Conservation (phyloP, 2,888 invertebrate genomes). For the Eretmocerus hayati region DNA sequence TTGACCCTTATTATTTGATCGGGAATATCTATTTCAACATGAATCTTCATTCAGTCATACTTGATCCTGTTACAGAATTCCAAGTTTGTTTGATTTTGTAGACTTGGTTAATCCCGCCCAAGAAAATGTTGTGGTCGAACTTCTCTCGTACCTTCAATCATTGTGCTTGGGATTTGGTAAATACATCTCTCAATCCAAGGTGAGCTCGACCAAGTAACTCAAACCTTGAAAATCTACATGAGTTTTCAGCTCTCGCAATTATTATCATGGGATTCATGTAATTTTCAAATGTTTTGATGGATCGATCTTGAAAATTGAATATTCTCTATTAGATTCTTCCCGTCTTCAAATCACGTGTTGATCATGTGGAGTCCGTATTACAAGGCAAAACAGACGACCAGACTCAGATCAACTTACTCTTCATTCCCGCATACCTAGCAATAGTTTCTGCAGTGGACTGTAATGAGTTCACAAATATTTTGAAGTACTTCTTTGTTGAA, state of each 20-base stretch:
- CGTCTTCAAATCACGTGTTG: constrained; percentile 53
- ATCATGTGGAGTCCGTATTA: constrained; percentile 57
- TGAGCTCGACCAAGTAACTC: too few species aligned
- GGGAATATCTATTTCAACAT: background rate
- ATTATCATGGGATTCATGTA: too few species aligned
- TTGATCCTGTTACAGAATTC: constrained; percentile 48
- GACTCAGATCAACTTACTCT: constrained; percentile 51
- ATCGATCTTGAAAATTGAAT: background rate
- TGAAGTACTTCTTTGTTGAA: constrained; percentile 53
- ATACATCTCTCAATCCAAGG: constrained; percentile 53
- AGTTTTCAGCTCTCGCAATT: too few species aligned
- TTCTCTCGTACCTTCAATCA: constrained; percentile 53
- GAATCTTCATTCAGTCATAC: background rate
- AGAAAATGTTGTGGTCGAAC: constrained; percentile 50
- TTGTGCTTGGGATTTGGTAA: constrained; percentile 62
- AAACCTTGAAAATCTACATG: too few species aligned
- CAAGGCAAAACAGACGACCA: constrained; percentile 49
- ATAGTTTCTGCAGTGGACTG: constrained; percentile 50
- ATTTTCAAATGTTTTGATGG: background rate
- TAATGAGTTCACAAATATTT: constrained; percentile 50
- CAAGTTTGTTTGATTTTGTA: constrained; percentile 53
- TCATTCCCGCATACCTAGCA: constrained; percentile 58
- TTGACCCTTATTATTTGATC: constrained; percentile 21
- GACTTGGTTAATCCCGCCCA: constrained; percentile 52
- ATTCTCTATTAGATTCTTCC: constrained; percentile 48